Base-by-base conservation (phyloP, 1,140 invertebrate genomes). In the Drosophila punjabiensis region DNA sequence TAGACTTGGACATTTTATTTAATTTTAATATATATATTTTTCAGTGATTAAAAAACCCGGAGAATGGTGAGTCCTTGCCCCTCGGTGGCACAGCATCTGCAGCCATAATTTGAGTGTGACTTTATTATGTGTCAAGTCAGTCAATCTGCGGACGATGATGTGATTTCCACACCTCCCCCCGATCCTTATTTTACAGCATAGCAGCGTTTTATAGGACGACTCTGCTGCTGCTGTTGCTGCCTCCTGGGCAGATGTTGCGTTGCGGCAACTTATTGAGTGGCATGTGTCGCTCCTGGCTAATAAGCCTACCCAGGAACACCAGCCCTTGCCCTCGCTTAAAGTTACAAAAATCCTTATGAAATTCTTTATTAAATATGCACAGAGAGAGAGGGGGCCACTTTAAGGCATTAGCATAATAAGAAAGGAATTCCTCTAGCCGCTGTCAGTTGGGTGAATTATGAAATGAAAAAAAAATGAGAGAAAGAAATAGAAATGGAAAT, bases 101-200 rank as follows among this genome's bases (percentile, higher is more conserved):
- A 89, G 81, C 86, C 85, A 89, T 89, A 88, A 89, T 89, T 89
- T 88, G 69, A 79, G 76, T 85, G 85, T 76, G 85, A 88, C 85
- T 88, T 88, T 88, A 88, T 88, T 89, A 88, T 89, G 85, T 89
- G 85, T 89, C 83, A 87, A 87, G 85, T 88, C 77, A 84, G 73
- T 88, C 85, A 88, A 88, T 88, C 81, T 88, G 81, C 74, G 85
- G 81, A 85, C 81, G 77, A 66, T 75, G 85, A 81, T 84, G 77
- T 68, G 84, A 82, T 86, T 82, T 76, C 39, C 52, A 47, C 68
- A 63, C 52, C 43, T 41, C 30, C 52, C 20, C 20, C 62, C 39
- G 3, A 9, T 45, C 30, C 59, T 30, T 37, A 43, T 62, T 79
- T 79, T 73, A 79, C 55, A 79, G 41, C 66, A 50, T 52, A 43